Base-by-base conservation (phyloP, 2,888 invertebrate genomes). In the Galerucella pusilla region DNA sequence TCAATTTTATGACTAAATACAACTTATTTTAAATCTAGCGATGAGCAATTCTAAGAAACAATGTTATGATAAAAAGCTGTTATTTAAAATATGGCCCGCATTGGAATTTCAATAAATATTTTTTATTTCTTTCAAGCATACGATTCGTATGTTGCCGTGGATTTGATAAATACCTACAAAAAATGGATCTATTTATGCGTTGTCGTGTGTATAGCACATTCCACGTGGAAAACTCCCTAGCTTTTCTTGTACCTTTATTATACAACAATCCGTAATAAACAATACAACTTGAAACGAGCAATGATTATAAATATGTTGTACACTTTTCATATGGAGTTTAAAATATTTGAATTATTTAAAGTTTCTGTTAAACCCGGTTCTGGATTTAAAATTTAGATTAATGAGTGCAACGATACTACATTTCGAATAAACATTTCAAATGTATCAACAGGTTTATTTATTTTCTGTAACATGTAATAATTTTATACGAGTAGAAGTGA, bases 391-490 rank as follows among this genome's bases (percentile, higher is more conserved):
- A 20, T 57, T n/a, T 20, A 57, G 20, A 57, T 57, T 57, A 57
- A 20, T 20, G 16, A 7, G 57, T 7, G 20, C 20, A 20, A 20
- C 16, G 57, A 57, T 57, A 57, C 7, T 57, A 14, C 14, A 14
- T 20, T 57, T 57, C 57, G 57, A 57, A 12, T 46, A 46, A 46
- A 46, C 46, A 46, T 49, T 49, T 57, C n/a, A 20, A 57, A 57
- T 16, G 20, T 16, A 20, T 16, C 16, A 57, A 57, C 57, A 57
- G 57, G 57, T 57, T 57, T 57, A 20, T 57, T 57, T 57, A 57
- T 57, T 57, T 57, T 57, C 10, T 20, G 57, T 57, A 57, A 57
- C 57, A 20, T 16, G 57, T 57, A 57, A 57, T 57, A 20, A 57
- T 57, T 57, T 57, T 57, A 20, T 57, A 57, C 7, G 16, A 57